These are phyloP conservation scores for Drosophila triauraria DNA, from an alignment of 1,140 invertebrate species.

Conservation along the genomic window DNA sequence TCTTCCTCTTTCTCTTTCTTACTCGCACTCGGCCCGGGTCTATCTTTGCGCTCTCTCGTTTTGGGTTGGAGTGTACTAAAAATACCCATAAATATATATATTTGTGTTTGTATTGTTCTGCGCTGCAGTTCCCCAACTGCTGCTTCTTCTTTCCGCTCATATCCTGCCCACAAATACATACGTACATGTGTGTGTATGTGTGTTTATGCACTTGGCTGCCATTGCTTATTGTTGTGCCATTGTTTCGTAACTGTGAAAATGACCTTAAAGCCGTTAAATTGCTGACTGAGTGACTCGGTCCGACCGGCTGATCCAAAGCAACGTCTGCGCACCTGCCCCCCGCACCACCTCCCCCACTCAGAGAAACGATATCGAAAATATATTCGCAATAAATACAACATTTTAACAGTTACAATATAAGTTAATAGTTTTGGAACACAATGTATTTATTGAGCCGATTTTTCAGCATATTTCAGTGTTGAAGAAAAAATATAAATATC, in stretches of 20 bases:
- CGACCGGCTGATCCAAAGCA: conserved; percentile 57
- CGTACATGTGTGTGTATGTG: conserved; percentile 12
- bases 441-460: not conserved
- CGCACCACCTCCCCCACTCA: conserved; percentile 1
- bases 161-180: conserved; percentile 12
- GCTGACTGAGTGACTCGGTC: conserved; percentile 60
- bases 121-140: conserved; percentile 23
- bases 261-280: conserved; percentile 82
- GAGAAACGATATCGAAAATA: not conserved
- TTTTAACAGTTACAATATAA: not conserved
- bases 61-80: conserved; percentile 59
- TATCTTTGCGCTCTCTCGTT: conserved; percentile 17
- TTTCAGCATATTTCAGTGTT: not conserved
- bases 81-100: conserved; percentile 62
- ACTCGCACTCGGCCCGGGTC: conserved; percentile 23
- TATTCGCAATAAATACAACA: not conserved
- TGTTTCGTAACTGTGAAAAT: conserved; percentile 80
- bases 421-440: not conserved
- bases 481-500: not conserved
- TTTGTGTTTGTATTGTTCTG: conserved; percentile 34
- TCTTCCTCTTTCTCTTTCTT: conserved; percentile 9
- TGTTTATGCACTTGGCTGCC: conserved; percentile 64
- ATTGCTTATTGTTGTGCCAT: conserved; percentile 73
- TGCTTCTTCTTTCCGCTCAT: conserved; percentile 23
- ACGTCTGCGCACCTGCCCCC: conserved; percentile 50